Percentiles rank a stretch among this genome's conserved stretches.
phyloP scores from a whole-genome alignment of 2,888 invertebrate genomes.

The Lasioglossum malachurum region DNA sequence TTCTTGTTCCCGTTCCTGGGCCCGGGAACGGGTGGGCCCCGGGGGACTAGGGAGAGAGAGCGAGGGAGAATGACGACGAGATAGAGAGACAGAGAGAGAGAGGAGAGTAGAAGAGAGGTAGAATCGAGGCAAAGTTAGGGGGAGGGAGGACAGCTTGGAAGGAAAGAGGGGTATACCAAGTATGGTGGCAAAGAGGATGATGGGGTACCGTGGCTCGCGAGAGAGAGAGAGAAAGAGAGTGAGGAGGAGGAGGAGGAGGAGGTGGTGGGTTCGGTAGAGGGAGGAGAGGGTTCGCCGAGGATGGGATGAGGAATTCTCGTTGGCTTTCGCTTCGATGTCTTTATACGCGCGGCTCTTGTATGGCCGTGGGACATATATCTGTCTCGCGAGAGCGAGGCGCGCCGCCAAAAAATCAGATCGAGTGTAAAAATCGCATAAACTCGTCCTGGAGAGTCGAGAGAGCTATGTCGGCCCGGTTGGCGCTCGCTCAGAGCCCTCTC shows the following conservation, averaged over 20 bases:
- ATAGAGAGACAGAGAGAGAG: not conserved
- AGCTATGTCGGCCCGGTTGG: constrained; percentile 80
- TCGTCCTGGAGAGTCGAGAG: constrained; percentile 83
- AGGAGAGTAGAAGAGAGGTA: not conserved
- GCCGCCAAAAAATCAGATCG: constrained; percentile 85
- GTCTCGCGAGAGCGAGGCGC: constrained; percentile 84
- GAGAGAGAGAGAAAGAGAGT: not conserved
- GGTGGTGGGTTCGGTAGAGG: constrained; percentile 68
- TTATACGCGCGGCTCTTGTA: constrained; percentile 85
- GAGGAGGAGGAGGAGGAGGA: constrained; percentile 57
- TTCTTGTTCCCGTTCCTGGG: constrained; percentile 75
- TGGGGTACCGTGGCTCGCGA: constrained; percentile 74
- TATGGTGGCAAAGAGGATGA: constrained; percentile 83
- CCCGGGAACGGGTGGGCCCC: constrained; percentile 43
- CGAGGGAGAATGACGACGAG: not conserved
- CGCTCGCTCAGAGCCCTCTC: constrained; percentile 65
- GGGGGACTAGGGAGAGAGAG: constrained; percentile 1
- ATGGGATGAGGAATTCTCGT: constrained; percentile 85
- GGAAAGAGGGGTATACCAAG: constrained; percentile 80
- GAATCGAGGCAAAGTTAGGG: constrained; percentile 26
- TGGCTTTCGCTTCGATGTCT: constrained; percentile 85
- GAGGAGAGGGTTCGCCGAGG: constrained; percentile 70
- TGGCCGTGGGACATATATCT: constrained; percentile 84
- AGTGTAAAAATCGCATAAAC: constrained; percentile 85
- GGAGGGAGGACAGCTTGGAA: constrained; percentile 59